Conservation (phyloP, 2,888 invertebrate species). For the Meteorus colon region DNA sequence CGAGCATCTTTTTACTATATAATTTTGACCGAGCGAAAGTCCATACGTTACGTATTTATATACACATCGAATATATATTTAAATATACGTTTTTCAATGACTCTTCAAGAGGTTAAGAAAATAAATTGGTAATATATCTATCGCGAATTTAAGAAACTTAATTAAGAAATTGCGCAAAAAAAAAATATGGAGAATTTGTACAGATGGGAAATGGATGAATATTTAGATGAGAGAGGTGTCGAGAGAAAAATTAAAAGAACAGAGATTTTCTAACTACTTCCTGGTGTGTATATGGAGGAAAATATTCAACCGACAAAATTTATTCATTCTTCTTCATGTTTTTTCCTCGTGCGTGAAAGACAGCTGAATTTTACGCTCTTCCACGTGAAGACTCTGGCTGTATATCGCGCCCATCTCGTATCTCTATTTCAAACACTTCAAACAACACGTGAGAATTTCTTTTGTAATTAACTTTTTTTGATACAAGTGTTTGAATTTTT, state of each 20-base stretch:
- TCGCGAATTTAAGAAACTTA: not conserved
- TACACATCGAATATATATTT: not conserved
- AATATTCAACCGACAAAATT: not conserved
- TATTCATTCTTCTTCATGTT: not conserved
- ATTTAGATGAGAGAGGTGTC: too few species aligned
- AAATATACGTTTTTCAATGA: not conserved
- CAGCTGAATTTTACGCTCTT: conserved; percentile 34
- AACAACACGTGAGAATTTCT: conserved; percentile 30
- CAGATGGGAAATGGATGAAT: too few species aligned
- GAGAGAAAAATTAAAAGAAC: not conserved
- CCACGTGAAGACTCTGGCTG: not conserved
- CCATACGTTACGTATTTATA: conserved; percentile 34
- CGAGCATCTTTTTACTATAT: conserved; percentile 42
- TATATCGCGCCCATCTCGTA: conserved; percentile 20
- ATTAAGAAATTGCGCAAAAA: not conserved
- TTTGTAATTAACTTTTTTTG: conserved; percentile 42
- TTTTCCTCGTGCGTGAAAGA: not conserved
- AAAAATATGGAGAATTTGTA: not conserved
- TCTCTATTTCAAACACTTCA: not conserved
- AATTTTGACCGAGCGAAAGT: conserved; percentile 56
- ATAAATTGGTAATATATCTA: conserved; percentile 18
- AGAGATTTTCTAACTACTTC: not conserved
- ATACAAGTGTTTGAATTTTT: not conserved
- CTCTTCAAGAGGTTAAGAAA: not conserved
- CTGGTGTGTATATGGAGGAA: not conserved